Evolutionary conservation across 2,888 invertebrate genomes (phyloP).

Genomic region (Aelia acuminata): DNA sequence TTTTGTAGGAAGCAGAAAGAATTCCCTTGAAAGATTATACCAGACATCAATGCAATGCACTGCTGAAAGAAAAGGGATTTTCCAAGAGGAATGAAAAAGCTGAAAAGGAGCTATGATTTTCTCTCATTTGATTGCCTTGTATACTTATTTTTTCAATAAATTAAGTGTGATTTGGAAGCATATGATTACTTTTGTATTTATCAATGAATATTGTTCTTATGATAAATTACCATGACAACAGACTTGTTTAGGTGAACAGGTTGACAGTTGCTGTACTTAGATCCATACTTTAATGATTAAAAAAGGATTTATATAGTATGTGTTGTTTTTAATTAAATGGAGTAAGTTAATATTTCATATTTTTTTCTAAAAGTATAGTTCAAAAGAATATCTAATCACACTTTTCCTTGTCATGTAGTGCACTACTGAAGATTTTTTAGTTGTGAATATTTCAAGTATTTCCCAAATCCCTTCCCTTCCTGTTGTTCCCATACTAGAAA

Average conservation of each 20-base stretch:
- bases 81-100: constrained; percentile 68
- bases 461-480: not conserved
- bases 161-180: not conserved
- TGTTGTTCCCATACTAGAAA: constrained; percentile 7
- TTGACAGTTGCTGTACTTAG: not conserved
- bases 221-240: constrained; percentile 7
- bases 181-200: not conserved
- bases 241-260: constrained; percentile 44
- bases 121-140: not conserved
- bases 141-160: not conserved
- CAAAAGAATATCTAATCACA: not conserved
- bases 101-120: constrained; percentile 12
- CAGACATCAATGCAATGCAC: constrained; percentile 78
- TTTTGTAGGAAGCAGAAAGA: constrained; percentile 75
- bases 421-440: not conserved
- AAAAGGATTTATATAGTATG: not conserved
- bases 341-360: constrained; percentile 5
- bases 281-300: not conserved
- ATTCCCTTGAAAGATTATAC: constrained; percentile 74
- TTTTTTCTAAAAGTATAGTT: not conserved
- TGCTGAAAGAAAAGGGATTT: constrained; percentile 76
- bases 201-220: not conserved
- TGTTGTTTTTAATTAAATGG: not conserved
- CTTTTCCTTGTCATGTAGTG: not conserved
- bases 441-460: constrained; percentile 14